These are phyloP conservation scores for Lepidonotus clava DNA, from an alignment of 2,888 invertebrate genomes.

Conservation along the genomic window DNA sequence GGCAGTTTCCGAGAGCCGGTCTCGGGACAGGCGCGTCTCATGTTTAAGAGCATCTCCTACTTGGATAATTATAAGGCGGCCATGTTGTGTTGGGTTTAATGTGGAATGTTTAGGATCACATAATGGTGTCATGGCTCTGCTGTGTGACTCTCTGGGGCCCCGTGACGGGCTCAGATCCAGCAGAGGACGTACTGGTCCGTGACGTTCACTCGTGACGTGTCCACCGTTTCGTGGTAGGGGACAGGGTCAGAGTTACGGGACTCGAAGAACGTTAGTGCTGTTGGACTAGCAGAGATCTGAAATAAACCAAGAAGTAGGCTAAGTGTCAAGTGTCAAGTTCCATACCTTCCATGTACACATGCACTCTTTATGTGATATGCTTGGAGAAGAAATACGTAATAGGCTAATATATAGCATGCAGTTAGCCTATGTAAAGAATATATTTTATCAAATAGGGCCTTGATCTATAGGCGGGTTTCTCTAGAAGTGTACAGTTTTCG, in stretches of 20 bases:
- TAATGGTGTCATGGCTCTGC: background rate
- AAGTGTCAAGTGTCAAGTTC: too few relatives aligned
- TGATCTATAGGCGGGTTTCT: too few relatives aligned
- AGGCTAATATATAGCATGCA: too few relatives aligned
- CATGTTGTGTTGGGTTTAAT: background rate
- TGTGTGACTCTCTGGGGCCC: background rate
- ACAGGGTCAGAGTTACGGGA: slow-evolving; percentile 51
- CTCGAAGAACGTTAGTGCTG: slow-evolving; percentile 54
- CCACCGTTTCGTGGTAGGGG: slow-evolving; percentile 48
- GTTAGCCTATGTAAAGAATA: too few relatives aligned
- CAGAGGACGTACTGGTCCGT: slow-evolving; percentile 53
- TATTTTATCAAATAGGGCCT: too few relatives aligned
- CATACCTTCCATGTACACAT: too few relatives aligned
- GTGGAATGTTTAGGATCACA: slow-evolving; percentile 33
- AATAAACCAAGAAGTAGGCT: background rate
- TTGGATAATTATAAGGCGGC: background rate
- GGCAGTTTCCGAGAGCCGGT: background rate
- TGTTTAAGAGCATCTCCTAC: background rate
- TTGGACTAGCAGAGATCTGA: slow-evolving; percentile 52
- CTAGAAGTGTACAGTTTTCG: too few relatives aligned
- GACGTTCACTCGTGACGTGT: slow-evolving; percentile 28
- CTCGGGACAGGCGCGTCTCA: background rate
- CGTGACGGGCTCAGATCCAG: slow-evolving; percentile 53
- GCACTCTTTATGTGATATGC: too few relatives aligned
- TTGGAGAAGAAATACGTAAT: too few relatives aligned